Evolutionary conservation across 1,140 invertebrate genomes (phyloP).

Genomic region (Antheraea mylitta): DNA sequence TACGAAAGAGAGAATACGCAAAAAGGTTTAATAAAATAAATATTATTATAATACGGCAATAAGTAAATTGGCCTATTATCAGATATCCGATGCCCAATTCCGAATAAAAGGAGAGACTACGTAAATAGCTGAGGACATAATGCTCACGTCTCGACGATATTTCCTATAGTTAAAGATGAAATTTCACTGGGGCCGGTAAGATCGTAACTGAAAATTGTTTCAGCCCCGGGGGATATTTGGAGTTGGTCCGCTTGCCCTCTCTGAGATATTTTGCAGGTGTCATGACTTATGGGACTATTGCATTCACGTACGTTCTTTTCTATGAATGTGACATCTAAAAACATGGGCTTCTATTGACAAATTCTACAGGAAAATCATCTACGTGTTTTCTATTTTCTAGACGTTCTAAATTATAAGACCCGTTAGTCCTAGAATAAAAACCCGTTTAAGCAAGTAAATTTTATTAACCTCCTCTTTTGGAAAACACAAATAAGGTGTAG

Average conservation of each 20-base stretch:
- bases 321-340: not conserved
- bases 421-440: no score
- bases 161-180: constrained; percentile 44
- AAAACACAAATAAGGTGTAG: no score
- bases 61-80: constrained; percentile 12
- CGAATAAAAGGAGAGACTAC: constrained; percentile 20
- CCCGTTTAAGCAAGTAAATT: no score
- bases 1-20: constrained; percentile 1
- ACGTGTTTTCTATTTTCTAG: no score
- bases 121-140: constrained; percentile 22
- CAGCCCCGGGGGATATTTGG: constrained; percentile 30
- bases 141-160: constrained; percentile 44
- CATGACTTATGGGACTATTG: constrained; percentile 44
- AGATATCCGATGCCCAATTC: not conserved
- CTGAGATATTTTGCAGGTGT: constrained; percentile 54
- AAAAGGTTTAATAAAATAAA: constrained; percentile 20
- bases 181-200: constrained; percentile 38
- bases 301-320: not conserved
- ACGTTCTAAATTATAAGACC: no score
- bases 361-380: no score
- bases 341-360: not conserved
- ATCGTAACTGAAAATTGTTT: constrained; percentile 66
- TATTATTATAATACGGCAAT: constrained; percentile 24
- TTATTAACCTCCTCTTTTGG: no score
- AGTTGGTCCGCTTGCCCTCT: constrained; percentile 28